Conservation (phyloP, 2,888 invertebrate genomes). For the Neoitamus cyanurus region DNA sequence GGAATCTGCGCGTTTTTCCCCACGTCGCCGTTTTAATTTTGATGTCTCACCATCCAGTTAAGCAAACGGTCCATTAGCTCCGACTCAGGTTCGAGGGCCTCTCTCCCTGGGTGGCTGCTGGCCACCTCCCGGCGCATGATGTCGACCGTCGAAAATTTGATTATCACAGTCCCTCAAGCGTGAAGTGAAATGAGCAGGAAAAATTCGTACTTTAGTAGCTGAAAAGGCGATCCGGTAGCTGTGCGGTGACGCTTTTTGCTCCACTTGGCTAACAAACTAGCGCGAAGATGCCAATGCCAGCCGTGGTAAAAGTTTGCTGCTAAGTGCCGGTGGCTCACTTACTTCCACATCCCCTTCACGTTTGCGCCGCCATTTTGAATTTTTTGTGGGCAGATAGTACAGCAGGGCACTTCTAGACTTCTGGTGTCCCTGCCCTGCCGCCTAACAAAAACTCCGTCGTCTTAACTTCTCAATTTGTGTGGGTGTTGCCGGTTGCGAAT, state of each 20-base stretch:
- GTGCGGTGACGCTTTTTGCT: not conserved
- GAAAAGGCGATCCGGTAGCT: not conserved
- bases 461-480: not conserved
- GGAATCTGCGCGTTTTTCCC: not conserved
- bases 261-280: not conserved
- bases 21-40: not conserved
- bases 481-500: no score
- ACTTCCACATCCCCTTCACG: not conserved
- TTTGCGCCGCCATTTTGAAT: not conserved
- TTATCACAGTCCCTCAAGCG: constrained; percentile 6
- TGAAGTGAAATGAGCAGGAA: constrained; percentile 33
- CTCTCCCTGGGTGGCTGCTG: constrained; percentile 7
- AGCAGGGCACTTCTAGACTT: no score
- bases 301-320: not conserved
- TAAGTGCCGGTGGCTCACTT: not conserved
- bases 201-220: constrained; percentile 3
- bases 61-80: constrained; percentile 25
- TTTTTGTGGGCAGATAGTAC: no score
- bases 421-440: no score
- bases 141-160: constrained; percentile 7
- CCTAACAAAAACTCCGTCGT: not conserved
- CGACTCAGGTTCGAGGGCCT: not conserved
- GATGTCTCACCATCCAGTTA: constrained; percentile 16
- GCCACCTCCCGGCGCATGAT: not conserved
- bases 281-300: not conserved